Base-by-base conservation (phyloP, 2,888 invertebrate species). In the Harmothoe impar region DNA sequence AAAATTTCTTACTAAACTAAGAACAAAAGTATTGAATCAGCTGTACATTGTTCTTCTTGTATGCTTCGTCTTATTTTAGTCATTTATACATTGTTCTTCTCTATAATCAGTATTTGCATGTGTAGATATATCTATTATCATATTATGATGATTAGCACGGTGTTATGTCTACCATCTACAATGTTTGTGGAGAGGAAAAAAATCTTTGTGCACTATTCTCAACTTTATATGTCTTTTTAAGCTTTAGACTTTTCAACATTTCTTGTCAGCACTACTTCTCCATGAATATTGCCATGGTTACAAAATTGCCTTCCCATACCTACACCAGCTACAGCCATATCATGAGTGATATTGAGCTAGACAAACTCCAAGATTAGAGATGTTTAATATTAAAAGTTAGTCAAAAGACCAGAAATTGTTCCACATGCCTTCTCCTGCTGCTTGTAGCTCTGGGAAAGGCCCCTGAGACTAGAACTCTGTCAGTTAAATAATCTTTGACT, bases 41-140 rank as follows among this genome's bases (percentile, higher is more conserved):
- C 81, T 81, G 81, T 81, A 81, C 81, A 81, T 81, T 81, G 81
- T 81, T 81, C 81, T 81, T 81, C 81, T 81, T 10, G 81, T 35
- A 43, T 81, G 81, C 81, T 81, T 81, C 33, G 1, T 43, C 33
- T 29, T 81, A 17, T 81, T 81, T 77, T 33, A 81, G 81, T 43
- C 43, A 81, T 81, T 81, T 35, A 31, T 77, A 5, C 17, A 81
- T 35, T 81, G 81, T 81, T 81, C 81, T 81, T 0, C 20, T 81
- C 81, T 43, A 29, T 72, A 5, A n/a, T 43, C 43, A 81, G 5
- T 35, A 33, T 81, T 17, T 81, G 81, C 81, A 81, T 81, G 81
- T 43, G 81, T 81, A 81, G 81, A 81, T 35, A 81, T 81, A 12
- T 81, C 33, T 17, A 35, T 20, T 35, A 81, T 81, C 81, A 10